phyloP scores from a whole-genome alignment of 2,888 invertebrate genomes.

The Venusia cambrica region DNA sequence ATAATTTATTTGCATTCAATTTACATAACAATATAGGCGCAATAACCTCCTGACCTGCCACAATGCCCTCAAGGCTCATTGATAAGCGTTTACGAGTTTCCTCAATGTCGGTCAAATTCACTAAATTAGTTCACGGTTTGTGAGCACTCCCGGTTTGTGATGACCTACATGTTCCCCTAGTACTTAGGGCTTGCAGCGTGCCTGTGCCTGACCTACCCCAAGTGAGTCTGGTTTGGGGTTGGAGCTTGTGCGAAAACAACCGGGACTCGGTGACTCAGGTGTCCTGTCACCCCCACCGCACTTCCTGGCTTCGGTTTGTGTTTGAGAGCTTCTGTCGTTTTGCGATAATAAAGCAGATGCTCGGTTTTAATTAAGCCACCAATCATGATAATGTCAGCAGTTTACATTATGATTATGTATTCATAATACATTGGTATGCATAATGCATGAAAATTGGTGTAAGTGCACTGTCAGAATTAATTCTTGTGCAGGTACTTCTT shows the following conservation, averaged over 20 bases:
- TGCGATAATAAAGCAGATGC: constrained; percentile 13
- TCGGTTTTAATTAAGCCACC: constrained; percentile 2
- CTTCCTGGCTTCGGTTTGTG: constrained; percentile 39
- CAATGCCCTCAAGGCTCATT: constrained; percentile 50
- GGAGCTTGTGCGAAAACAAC: constrained; percentile 60
- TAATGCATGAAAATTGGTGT: too few species aligned
- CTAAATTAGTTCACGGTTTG: constrained; percentile 28
- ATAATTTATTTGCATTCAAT: constrained; percentile 35
- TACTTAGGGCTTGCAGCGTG: constrained; percentile 69
- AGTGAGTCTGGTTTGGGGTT: constrained; percentile 58
- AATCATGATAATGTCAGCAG: constrained; percentile 4
- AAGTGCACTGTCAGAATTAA: too few species aligned
- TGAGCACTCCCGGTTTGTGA: constrained; percentile 50
- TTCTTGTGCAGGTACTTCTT: too few species aligned
- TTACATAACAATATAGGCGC: constrained; percentile 52
- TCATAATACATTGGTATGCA: too few species aligned
- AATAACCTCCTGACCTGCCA: constrained; percentile 68
- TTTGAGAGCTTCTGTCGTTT: constrained; percentile 2
- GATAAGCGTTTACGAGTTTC: constrained; percentile 44
- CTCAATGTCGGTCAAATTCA: constrained; percentile 36
- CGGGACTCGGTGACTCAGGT: constrained; percentile 60
- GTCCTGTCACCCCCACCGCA: constrained; percentile 41
- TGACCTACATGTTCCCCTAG: constrained; percentile 75
- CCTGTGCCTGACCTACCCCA: constrained; percentile 74
- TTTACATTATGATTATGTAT: too few species aligned